Evolutionary conservation across 92 coral and sea anemone species (phyloP), one percentile per base, ranked within the genome.

Genomic region (Palythoa grandis): DNA sequence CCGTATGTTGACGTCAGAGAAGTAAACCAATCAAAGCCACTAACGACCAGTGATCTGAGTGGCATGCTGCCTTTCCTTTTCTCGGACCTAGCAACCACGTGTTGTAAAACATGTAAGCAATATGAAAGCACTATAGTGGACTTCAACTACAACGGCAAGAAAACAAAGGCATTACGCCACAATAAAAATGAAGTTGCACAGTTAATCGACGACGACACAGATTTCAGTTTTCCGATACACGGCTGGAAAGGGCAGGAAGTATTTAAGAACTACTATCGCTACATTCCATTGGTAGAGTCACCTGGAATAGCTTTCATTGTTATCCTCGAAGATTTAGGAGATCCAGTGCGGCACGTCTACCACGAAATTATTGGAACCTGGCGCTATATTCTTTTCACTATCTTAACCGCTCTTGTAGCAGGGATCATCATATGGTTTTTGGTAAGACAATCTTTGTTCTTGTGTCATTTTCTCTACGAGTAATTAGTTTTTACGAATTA

Each of bases 251-350:
- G 92, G 88, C 98, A 94, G 63, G 83, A 88, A 29, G 52, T 58
- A 15, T 94, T 90, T 67, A 76, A 86, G 69, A 87, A 67, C 12
- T 37, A 86, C 48, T 89, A 92, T 73, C 84, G 95, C 5, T 92
- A 87, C 43, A 92, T 92, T 10, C 95, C 95, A 15, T 77, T 92
- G 47, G 86, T 94, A 8, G 93, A 94, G 69, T 88, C 92, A 2
- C 92, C 93, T 24, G 98, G 98, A 9, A 87, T 93, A 56, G 98
- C 95, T 0, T 92, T 94, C 77, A 86, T 94, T 68, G 86, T 90
- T 9, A 79, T 88, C 29, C 85, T 87, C 11, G 89, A 90, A 12
- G 85, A 92, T 12, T 57, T 61, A 10, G 80, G 50, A 12, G 83
- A 79, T 13, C 94, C 93, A 22, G 79, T 92, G 1, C 52, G 74